Evolutionary conservation across 2,888 invertebrate species (phyloP).

Genomic region (Drosophila mercatorum): DNA sequence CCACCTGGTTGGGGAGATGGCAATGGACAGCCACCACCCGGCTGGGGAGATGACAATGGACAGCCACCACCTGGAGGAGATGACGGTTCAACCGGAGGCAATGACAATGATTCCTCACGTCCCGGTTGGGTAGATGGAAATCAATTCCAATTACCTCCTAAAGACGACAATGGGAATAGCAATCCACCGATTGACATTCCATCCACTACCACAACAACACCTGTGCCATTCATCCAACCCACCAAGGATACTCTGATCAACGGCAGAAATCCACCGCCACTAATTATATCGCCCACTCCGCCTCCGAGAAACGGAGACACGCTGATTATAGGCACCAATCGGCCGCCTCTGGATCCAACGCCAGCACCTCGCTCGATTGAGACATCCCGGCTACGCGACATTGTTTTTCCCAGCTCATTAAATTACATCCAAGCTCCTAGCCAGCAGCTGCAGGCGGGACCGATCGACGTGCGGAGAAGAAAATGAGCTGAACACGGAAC

Average conservation of each 20-base stretch:
- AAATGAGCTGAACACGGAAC: conserved; percentile 11
- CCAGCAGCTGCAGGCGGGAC: conserved; percentile 14
- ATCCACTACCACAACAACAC: conserved; percentile 6
- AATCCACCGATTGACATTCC: conserved; percentile 1
- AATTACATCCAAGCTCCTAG: conserved; percentile 32
- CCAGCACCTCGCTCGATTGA: conserved; percentile 24
- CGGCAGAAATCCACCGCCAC: conserved; percentile 40
- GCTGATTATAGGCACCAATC: conserved; percentile 54
- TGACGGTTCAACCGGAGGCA: conserved; percentile 1
- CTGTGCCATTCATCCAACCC: conserved; percentile 26
- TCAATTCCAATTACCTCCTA: conserved; percentile 11
- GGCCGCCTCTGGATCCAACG: conserved; percentile 43
- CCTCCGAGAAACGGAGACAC: conserved; percentile 13
- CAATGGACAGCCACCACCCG: conserved; percentile 1
- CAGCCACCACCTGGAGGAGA: conserved; percentile 23
- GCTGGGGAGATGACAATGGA: conserved; percentile 2
- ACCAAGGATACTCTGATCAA: conserved; percentile 28
- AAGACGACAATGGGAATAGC: conserved; percentile 1
- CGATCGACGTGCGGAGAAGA: conserved; percentile 61
- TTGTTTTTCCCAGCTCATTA: conserved; percentile 59
- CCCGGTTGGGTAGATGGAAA: conserved; percentile 10
- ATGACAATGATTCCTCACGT: conserved; percentile 1
- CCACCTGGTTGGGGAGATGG: conserved; percentile 25
- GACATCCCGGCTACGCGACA: conserved; percentile 25
- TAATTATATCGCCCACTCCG: conserved; percentile 41